These are phyloP conservation scores for Theodoxus fluviatilis DNA, from an alignment of 2,888 invertebrate genomes.

Conservation along the genomic window DNA sequence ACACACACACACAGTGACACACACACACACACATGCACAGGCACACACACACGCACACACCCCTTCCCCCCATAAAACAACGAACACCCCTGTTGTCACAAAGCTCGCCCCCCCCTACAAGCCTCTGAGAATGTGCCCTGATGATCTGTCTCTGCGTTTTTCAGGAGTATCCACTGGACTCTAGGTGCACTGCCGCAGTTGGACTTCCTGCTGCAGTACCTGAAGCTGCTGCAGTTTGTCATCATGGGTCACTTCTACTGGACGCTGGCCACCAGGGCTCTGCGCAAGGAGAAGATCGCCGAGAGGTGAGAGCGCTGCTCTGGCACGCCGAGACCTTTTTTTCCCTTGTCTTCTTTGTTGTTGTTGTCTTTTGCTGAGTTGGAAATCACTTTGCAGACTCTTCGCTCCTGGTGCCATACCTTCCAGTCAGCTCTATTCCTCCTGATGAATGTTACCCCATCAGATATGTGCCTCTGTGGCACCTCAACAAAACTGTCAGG, in stretches of 20 bases:
- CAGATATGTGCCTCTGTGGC: too few relatives aligned
- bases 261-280: conserved; percentile 68
- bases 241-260: conserved; percentile 69
- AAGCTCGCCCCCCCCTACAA: too few relatives aligned
- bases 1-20: neutral
- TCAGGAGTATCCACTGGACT: conserved; percentile 67
- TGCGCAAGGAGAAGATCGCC: conserved; percentile 64
- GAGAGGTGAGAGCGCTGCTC: conserved; percentile 44
- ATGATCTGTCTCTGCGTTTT: conserved; percentile 33
- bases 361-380: neutral
- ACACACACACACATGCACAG: neutral
- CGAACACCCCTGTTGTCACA: too few relatives aligned
- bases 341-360: too few relatives aligned
- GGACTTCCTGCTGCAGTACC: conserved; percentile 67
- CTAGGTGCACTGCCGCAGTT: conserved; percentile 67
- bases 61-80: too few relatives aligned
- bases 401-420: neutral
- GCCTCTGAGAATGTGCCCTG: neutral
- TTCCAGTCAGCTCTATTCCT: too few relatives aligned
- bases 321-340: neutral
- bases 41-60: too few relatives aligned
- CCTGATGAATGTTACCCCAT: too few relatives aligned
- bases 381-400: neutral
- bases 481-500: too few relatives aligned
- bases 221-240: conserved; percentile 68